Conservation (phyloP, 2,888 invertebrate species). For the Drosophila stalkeri region DNA sequence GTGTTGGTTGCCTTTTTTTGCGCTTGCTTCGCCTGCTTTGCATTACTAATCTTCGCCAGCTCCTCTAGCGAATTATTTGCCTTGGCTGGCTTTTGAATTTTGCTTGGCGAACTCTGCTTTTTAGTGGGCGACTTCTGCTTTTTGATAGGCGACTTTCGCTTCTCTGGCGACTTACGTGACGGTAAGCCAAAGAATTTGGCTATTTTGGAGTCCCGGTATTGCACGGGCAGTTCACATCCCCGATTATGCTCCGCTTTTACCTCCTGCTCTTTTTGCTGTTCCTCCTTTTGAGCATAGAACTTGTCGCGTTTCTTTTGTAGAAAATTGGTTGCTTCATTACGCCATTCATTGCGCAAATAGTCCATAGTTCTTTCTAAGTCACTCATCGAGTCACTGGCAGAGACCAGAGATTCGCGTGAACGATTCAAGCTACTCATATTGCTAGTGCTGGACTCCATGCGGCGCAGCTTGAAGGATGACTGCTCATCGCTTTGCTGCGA, state of each 20-base stretch:
- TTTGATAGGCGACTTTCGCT: constrained; percentile 71
- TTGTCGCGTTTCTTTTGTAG: constrained; percentile 83
- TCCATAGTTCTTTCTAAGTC: constrained; percentile 85
- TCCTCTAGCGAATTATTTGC: constrained; percentile 75
- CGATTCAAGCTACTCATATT: constrained; percentile 81
- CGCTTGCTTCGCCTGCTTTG: constrained; percentile 53
- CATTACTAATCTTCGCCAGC: constrained; percentile 66
- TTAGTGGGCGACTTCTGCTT: constrained; percentile 63
- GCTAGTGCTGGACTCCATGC: constrained; percentile 81
- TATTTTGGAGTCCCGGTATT: constrained; percentile 81
- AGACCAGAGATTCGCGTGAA: constrained; percentile 79
- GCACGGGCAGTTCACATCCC: constrained; percentile 65
- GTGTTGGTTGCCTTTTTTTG: constrained; percentile 25
- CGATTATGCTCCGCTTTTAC: constrained; percentile 22
- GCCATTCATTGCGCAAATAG: constrained; percentile 83
- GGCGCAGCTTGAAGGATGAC: constrained; percentile 71
- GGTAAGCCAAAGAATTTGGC: constrained; percentile 82
- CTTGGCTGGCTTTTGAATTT: constrained; percentile 48
- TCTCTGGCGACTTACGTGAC: constrained; percentile 70
- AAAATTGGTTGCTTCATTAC: constrained; percentile 83
- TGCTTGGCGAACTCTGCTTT: constrained; percentile 25
- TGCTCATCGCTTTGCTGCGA: constrained; percentile 75
- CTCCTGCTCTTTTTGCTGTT: constrained; percentile 47
- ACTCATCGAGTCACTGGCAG: constrained; percentile 77
- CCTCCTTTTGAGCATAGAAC: constrained; percentile 76